phyloP scores from a whole-genome alignment of 1,140 invertebrate species.

The Harlomillsia oculata region DNA sequence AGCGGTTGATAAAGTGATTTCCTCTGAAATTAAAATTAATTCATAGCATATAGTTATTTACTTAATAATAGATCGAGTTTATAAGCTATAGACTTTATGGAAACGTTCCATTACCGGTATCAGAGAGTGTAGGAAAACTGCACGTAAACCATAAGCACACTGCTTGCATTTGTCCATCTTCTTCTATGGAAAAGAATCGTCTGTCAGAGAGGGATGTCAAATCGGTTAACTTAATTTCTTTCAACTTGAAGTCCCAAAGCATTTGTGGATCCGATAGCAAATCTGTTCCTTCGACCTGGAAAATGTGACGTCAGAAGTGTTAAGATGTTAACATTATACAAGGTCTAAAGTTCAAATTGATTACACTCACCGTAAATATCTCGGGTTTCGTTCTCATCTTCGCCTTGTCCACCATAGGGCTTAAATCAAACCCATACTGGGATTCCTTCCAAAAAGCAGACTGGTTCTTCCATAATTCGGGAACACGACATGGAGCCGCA shows the following conservation, averaged over 20 bases:
- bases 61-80: neutral
- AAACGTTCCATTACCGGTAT: constrained; percentile 24
- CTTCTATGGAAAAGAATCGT: constrained; percentile 42
- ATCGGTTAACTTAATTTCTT: constrained; percentile 35
- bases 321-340: constrained; percentile 15
- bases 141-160: constrained; percentile 48
- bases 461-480: constrained; percentile 46
- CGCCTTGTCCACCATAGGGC: constrained; percentile 16
- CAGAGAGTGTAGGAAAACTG: constrained; percentile 36
- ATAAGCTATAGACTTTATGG: neutral
- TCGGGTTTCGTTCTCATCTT: constrained; percentile 19
- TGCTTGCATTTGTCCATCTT: constrained; percentile 58
- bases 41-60: neutral
- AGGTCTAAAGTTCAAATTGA: neutral
- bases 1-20: constrained; percentile 59
- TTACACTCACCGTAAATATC: constrained; percentile 17
- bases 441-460: constrained; percentile 50
- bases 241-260: constrained; percentile 39
- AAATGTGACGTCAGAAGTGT: constrained; percentile 20
- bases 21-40: constrained; percentile 8
- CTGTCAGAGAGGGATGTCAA: constrained; percentile 38
- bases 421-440: constrained; percentile 32
- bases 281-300: constrained; percentile 37
- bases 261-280: constrained; percentile 42
- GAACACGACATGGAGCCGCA: constrained; percentile 59